Base-by-base conservation (phyloP, 2,113 vertebrate genomes). In the Rousettus leschenaultii region DNA sequence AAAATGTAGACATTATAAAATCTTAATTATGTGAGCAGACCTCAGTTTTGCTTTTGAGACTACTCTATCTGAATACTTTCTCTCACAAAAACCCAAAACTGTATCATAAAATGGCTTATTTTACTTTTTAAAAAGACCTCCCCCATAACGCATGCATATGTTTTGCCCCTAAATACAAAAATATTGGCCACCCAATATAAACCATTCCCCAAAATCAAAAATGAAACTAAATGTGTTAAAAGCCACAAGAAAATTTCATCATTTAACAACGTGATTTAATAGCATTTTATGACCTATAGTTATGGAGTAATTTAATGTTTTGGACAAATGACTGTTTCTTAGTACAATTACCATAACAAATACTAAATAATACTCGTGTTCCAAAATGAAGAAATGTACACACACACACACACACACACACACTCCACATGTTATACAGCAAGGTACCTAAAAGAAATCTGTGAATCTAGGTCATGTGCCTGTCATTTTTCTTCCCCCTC, bases 181-280 rank as follows among this genome's bases (percentile, higher is more conserved):
- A 93, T 8, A 92, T 59, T 43, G 91, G 89, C 66, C 90, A 94
- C 71, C 74, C 78, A 95, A 82, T 45, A 91, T 51, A 96, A 97
- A 89, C 86, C 85, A 96, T 96, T 97, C 96, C 80, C 95, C 96
- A 93, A 96, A 97, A 95, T 91, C 95, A 98, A 98, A 98, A 98
- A 97, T 94, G 97, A 98, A 98, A 98, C 96, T 96, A 98, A 98
- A 93, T 63, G 22, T 80, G 84, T 94, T 95, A 92, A 88, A 93
- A 93, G 26, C 61, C 91, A 88, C 70, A 96, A 88, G 70, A 95
- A 65, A 82, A 85, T 89, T 59, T 93, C 85, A 95, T 89, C 53
- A 86, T 85, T 94, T 70, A 85, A 87, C 63, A 83, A 77, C 1
- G 18, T 92, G 61, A 85, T 57, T 96, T 89, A 91, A 93, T 22